Base-by-base conservation (phyloP, 2,888 invertebrate genomes). In the Crepidodera aurea region DNA sequence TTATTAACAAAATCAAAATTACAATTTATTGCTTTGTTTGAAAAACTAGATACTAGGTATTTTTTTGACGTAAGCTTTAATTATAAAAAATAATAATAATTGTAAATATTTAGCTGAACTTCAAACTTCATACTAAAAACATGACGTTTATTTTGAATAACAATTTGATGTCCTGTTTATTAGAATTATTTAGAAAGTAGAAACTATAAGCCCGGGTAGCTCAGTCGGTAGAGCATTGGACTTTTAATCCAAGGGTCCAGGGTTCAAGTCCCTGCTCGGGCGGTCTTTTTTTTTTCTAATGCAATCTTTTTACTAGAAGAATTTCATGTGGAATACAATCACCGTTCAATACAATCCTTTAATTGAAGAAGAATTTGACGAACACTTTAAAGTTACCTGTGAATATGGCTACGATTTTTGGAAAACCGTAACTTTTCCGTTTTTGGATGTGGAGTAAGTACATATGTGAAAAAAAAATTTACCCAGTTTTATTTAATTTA, bases 371-470 rank as follows among this genome's bases (percentile, higher is more conserved):
- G 96, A 96, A 79, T 89, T 92, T 82, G 96, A 96, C 79, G 95
- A 96, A 74, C 96, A 96, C 78, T 96, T 95, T 81, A 95, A 96
- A 83, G 95, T 96, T 51, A 96, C 95, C 40, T 96, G 96, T 83
- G 96, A 96, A 82, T 96, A 96, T 75, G 96, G 96, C 60, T 96
- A 96, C 78, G 96, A 96, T 81, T 96, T 95, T 83, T 95, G 96
- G 94, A 96, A 96, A 82, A 96, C 96, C 0, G 95, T 96, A 34
- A 95, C 96, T 0, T 96, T 96, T 82, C 96, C 96, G 1, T 94
- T 96, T 79, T 83, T 96, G 59, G 95, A 96, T 78, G 95, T 96
- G 58, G 95, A 96, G 96, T 96, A 81, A 90, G 94, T 88, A 65
- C 16, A 13, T 16, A 29, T 40, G 46, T 40, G 7, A 29, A 16